Evolutionary conservation across 1,140 invertebrate genomes (phyloP).

Genomic region (Thereuonema tuberculata): DNA sequence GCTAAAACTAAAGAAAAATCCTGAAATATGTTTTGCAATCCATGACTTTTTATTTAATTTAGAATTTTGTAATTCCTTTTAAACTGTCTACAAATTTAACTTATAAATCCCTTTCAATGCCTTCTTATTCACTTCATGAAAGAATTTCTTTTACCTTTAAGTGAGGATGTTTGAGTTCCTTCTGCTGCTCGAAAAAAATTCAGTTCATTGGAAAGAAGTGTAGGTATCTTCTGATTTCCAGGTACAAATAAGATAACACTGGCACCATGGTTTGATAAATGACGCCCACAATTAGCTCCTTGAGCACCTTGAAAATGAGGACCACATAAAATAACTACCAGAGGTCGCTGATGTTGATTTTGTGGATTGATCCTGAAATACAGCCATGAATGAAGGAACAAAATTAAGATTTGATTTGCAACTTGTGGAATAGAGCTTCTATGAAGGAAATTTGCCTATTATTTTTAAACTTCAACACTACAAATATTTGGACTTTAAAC

Average conservation of each 20-base stretch:
- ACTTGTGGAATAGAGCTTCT: not conserved
- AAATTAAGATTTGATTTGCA: not conserved
- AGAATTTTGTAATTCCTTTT: no score
- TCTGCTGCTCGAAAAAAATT: slow-evolving; percentile 46
- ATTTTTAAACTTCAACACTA: no score
- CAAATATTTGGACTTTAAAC: no score
- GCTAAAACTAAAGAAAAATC: no score
- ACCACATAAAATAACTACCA: slow-evolving; percentile 58
- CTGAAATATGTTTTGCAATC: no score
- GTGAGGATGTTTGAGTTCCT: slow-evolving; percentile 37
- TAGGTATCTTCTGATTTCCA: slow-evolving; percentile 28
- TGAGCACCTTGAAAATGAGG: slow-evolving; percentile 56
- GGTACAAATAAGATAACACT: slow-evolving; percentile 51
- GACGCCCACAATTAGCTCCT: slow-evolving; percentile 49
- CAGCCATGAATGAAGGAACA: no score
- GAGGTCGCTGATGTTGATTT: slow-evolving; percentile 65
- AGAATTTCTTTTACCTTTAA: not conserved
- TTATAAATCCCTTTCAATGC: no score
- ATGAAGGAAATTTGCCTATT: no score
- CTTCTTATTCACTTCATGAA: no score
- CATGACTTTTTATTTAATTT: no score
- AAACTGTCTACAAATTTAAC: no score
- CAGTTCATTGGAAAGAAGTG: slow-evolving; percentile 38
- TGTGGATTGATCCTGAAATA: slow-evolving; percentile 47
- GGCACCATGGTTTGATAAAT: slow-evolving; percentile 67